A percentile compares a stretch with the other conserved stretches of the same genome.
Evolutionary conservation across 2,113 vertebrate genomes (phyloP).

Genomic region (Cariama cristata): DNA sequence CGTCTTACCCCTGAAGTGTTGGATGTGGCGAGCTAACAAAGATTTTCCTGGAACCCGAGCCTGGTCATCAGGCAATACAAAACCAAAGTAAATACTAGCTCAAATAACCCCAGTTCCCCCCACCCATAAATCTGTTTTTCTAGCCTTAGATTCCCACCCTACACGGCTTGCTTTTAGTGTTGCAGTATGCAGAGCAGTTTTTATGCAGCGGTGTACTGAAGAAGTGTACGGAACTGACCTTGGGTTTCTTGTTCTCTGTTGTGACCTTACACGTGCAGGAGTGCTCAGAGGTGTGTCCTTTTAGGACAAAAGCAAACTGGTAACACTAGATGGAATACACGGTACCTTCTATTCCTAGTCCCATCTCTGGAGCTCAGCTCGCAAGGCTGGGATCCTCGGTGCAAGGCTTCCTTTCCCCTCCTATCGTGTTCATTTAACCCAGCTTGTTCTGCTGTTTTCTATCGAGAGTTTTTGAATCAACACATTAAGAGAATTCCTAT

Average conservation of each 20-base stretch:
- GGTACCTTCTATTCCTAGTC: background rate
- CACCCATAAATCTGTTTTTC: background rate
- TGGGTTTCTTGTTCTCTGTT: background rate
- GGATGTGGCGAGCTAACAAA: background rate
- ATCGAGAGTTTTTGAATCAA: background rate
- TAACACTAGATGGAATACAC: background rate
- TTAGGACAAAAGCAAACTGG: background rate
- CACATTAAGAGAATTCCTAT: rapidly evolving
- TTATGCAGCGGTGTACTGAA: too few relatives aligned
- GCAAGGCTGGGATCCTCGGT: background rate
- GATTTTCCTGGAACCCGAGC: background rate
- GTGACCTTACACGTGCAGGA: background rate
- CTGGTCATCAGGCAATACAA: background rate
- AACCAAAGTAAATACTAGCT: background rate
- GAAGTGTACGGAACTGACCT: rapidly evolving
- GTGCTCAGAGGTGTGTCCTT: background rate
- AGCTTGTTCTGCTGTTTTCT: background rate
- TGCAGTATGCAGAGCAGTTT: background rate
- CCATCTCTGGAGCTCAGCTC: background rate
- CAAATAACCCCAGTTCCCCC: background rate
- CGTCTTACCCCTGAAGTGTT: background rate
- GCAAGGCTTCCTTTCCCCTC: too few relatives aligned
- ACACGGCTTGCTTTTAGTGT: background rate
- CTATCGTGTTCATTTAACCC: background rate
- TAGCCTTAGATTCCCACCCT: background rate